Evolutionary conservation across 2,797 vertebrate genomes (phyloP).

Genomic region (Argya squamiceps): DNA sequence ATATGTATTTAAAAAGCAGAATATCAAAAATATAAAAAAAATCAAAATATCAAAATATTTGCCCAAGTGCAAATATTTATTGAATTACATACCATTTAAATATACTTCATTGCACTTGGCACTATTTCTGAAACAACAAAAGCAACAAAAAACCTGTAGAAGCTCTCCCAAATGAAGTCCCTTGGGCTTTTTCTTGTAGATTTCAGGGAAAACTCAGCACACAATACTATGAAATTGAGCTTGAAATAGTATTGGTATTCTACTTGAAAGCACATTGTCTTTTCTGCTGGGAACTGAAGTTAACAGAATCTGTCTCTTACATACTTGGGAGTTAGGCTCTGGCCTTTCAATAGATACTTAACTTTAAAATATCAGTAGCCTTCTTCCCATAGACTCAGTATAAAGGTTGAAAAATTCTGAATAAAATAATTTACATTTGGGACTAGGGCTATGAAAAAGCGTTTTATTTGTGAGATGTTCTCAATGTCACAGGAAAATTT

Average conservation of each 20-base stretch:
- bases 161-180: background rate
- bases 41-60: background rate
- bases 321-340: background rate
- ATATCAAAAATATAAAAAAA: background rate
- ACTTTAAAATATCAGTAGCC: background rate
- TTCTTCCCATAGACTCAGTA: background rate
- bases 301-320: background rate
- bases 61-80: background rate
- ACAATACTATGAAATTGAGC: background rate
- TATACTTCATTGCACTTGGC: background rate
- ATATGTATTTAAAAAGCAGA: background rate
- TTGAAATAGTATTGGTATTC: background rate
- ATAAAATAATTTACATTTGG: background rate
- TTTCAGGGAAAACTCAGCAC: background rate
- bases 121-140: background rate
- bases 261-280: rapidly evolving
- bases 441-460: background rate
- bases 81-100: background rate
- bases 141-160: background rate
- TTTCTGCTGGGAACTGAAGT: background rate
- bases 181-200: background rate
- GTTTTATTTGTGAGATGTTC: background rate
- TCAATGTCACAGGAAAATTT: background rate
- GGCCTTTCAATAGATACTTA: background rate
- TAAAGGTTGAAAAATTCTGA: background rate